These are phyloP conservation scores for Euwallacea similis DNA, from an alignment of 1,140 invertebrate species.

Conservation along the genomic window DNA sequence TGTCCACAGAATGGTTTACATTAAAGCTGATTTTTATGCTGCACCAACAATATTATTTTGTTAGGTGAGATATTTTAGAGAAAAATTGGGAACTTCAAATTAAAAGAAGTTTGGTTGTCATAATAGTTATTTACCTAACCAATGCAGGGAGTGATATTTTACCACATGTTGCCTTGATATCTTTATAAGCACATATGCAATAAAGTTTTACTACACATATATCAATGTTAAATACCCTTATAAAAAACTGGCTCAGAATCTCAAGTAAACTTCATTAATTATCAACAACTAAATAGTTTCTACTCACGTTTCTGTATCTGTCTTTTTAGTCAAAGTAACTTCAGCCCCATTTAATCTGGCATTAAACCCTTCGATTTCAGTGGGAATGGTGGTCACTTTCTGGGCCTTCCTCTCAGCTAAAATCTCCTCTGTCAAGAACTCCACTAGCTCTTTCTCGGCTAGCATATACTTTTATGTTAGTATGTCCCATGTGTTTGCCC, in stretches of 20 bases:
- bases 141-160: conserved; percentile 22
- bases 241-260: neutral
- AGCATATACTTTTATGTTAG: neutral
- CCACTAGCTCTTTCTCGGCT: conserved; percentile 84
- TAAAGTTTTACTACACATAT: no score
- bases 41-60: conserved; percentile 35
- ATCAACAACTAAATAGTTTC: neutral
- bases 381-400: conserved; percentile 72
- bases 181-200: no score
- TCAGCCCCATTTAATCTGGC: conserved; percentile 76
- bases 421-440: conserved; percentile 88
- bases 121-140: neutral
- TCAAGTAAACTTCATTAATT: neutral
- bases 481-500: neutral
- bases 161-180: conserved; percentile 26
- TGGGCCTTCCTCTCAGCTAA: conserved; percentile 80
- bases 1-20: conserved; percentile 88
- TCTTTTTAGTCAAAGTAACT: conserved; percentile 73
- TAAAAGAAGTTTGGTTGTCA: neutral
- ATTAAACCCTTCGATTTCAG: conserved; percentile 77
- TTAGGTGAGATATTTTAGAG: no score
- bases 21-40: conserved; percentile 80
- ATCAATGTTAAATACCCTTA: conserved; percentile 27
- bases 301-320: conserved; percentile 73
- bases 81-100: no score